Evolutionary conservation across 1,140 invertebrate genomes (phyloP).

Genomic region (Cryptotermes secundus): DNA sequence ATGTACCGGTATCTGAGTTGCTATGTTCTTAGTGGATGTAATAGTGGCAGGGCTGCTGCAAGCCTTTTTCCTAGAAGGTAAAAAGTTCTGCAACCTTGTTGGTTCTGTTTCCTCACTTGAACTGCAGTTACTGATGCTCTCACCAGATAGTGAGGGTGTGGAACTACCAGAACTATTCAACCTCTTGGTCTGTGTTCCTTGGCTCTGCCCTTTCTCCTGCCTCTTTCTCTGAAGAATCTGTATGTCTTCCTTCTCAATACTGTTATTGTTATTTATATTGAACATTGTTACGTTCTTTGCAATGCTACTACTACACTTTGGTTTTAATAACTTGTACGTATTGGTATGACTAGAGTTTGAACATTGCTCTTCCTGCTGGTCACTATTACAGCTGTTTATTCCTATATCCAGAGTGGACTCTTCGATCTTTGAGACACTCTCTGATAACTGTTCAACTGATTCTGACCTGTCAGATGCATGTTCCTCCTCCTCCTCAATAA

Average conservation of each 20-base stretch:
- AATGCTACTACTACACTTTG: constrained; percentile 34
- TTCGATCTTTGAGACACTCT: constrained; percentile 47
- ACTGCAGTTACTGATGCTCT: constrained; percentile 54
- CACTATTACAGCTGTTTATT: constrained; percentile 9
- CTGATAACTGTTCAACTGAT: constrained; percentile 53
- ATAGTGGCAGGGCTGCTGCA: constrained; percentile 42
- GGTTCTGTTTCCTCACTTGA: constrained; percentile 55
- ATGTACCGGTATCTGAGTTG: constrained; percentile 57
- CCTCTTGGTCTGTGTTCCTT: constrained; percentile 17
- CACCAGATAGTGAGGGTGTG: constrained; percentile 47
- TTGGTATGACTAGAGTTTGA: constrained; percentile 30
- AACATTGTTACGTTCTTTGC: constrained; percentile 38
- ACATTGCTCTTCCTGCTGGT: neutral
- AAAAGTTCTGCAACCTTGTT: constrained; percentile 38
- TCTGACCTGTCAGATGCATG: constrained; percentile 47
- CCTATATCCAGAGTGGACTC: constrained; percentile 32
- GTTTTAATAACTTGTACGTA: constrained; percentile 37
- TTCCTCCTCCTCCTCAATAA: constrained; percentile 50
- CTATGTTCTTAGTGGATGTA: constrained; percentile 48
- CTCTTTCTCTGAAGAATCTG: neutral
- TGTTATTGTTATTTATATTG: constrained; percentile 55
- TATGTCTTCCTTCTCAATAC: constrained; percentile 37
- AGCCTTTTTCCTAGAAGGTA: neutral
- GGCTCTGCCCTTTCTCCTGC: neutral
- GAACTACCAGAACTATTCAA: constrained; percentile 31